Base-by-base conservation (phyloP, 2,888 invertebrate genomes). In the Alloplasta piceator region DNA sequence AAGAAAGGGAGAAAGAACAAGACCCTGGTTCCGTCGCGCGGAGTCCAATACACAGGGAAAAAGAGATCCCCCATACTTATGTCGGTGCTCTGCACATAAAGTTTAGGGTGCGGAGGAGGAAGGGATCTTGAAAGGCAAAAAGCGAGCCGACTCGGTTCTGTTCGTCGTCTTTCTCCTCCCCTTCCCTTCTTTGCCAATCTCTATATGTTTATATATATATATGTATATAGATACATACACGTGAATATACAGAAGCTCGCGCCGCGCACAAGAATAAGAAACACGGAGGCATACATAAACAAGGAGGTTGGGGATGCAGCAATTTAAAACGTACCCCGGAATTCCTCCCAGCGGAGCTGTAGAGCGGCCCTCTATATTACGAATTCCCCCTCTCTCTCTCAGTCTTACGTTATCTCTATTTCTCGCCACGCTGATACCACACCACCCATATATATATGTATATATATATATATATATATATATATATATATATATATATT, bases 291-390 rank as follows among this genome's bases (percentile, higher is more conserved):
- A 92, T 92, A 90, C 92, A 92, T 92, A 92, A 92, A 91, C 92
- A 92, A 92, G 91, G 87, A 90, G 92, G 91, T 89, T 89, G 90
- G 91, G 92, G 91, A 91, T 92, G 92, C 92, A 91, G 92, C 92
- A 92, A 92, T 92, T 92, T 92, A 92, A 92, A 92, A 92, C 92
- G 92, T 92, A 92, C 91, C 92, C 92, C 91, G 91, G 92, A 92
- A 92, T 92, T 91, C 91, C 91, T 92, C 92, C 92, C 92, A 90
- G 70, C 86, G 92, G 92, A 87, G 92, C 90, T 91, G 91, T 92
- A 92, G 90, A 91, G 88, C 91, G 89, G 91, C 92, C 90, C 91
- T 92, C 91, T 89, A 86, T 90, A 91, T 92, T 91, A 91, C 91
- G 90, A 91, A 92, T 92, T 92, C 91, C 89, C 87, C 87, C 89